phyloP scores from a whole-genome alignment of 2,888 invertebrate species.

The Drosophila dives region DNA sequence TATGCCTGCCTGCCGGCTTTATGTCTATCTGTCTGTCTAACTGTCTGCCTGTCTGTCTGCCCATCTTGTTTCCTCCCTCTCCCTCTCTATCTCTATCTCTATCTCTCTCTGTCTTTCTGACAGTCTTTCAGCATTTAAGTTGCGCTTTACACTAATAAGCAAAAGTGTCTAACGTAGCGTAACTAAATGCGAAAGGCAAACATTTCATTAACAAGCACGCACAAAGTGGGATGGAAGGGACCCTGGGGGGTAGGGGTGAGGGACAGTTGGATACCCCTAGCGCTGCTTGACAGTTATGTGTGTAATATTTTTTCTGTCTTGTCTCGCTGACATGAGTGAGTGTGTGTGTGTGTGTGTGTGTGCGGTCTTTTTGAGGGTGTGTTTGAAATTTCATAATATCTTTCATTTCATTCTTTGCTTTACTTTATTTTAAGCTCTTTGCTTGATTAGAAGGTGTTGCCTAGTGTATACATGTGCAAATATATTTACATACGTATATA shows the following conservation, averaged over 20 bases:
- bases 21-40: slow-evolving; percentile 4
- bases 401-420: slow-evolving; percentile 78
- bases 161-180: slow-evolving; percentile 80
- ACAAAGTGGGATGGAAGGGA: slow-evolving; percentile 27
- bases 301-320: slow-evolving; percentile 64
- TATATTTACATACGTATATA: background rate
- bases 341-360: slow-evolving; percentile 25
- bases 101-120: slow-evolving; percentile 1
- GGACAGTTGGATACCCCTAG: slow-evolving; percentile 25
- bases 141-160: slow-evolving; percentile 80
- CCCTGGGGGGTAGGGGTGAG: background rate
- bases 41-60: background rate
- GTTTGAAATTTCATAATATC: slow-evolving; percentile 80
- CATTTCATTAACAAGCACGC: slow-evolving; percentile 81
- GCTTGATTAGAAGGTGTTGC: slow-evolving; percentile 81
- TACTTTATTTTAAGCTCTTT: slow-evolving; percentile 80
- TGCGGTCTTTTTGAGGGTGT: slow-evolving; percentile 57
- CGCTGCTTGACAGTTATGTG: slow-evolving; percentile 72
- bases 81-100: background rate
- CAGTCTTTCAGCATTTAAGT: slow-evolving; percentile 60
- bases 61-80: background rate
- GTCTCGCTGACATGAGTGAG: slow-evolving; percentile 29
- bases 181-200: slow-evolving; percentile 80
- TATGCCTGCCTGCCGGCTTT: background rate
- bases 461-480: background rate